Evolutionary conservation across 2,888 invertebrate species (phyloP), one percentile per base, ranked within the genome.

Genomic region (Panopea generosa): DNA sequence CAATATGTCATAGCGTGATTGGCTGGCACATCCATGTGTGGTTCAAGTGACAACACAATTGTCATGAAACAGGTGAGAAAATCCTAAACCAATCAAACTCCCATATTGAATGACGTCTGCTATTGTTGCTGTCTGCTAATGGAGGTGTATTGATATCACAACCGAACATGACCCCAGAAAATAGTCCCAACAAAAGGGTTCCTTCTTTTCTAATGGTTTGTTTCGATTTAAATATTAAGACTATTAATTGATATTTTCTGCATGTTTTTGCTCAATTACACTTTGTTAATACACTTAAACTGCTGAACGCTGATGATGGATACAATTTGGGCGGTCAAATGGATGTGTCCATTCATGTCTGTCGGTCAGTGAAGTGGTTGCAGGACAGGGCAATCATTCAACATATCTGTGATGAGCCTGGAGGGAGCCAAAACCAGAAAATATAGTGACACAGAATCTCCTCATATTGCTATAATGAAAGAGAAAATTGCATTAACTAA

Each of bases 231-330:
- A 62, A 68, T 52, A 53, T 65, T 72, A 55, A 55, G 52, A 49
- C 62, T 62, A 79, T 72, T 72, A 75, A 79, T 79, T 75, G 79
- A 65, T 75, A 79, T 79, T 79, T 78, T 79, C 71, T 55, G 50
- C 71, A 79, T 61, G 62, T 65, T 70, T 70, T 74, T 72, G 79
- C 75, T 68, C 79, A 79, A 79, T 79, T 79, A 71, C 57, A 56
- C 65, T n/a, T 55, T 57, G 62, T 70, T 55, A 68, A 74, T 71
- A 52, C 63, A 62, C 33, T 27, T 43, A 57, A 66, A 63, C 29
- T 2, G 52, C 38, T 63, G 53, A 24, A 24, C 56, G 20, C 56
- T 33, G 33, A 50, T 26, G 43, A 43, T 43, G 27, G 29, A 16
- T 38, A 60, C 65, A 60, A 69, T 75, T 60, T 69, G 69, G 75